Evolutionary conservation across 53 echinoderm and acorn worm species (phyloP).

Genomic region (Holothuria scabra): DNA sequence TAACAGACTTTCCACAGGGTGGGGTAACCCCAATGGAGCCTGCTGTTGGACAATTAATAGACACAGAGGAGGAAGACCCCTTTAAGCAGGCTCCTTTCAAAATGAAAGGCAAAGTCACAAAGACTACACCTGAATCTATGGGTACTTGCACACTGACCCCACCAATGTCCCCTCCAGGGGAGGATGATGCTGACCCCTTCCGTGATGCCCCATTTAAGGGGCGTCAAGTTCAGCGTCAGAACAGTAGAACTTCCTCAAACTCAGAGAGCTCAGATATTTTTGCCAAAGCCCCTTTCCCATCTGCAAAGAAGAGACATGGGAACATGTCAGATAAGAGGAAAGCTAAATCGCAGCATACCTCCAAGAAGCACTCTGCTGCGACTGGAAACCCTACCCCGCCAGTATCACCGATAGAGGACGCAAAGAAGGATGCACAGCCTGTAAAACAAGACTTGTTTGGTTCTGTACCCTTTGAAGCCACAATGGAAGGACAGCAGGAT

Average conservation of each 20-base stretch:
- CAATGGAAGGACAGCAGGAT: constrained; percentile 41
- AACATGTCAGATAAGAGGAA: constrained; percentile 69
- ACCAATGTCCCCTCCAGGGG: constrained; percentile 92
- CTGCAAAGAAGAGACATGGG: constrained; percentile 83
- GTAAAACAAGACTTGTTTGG: constrained; percentile 87
- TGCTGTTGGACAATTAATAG: constrained; percentile 82
- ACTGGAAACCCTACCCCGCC: constrained; percentile 95
- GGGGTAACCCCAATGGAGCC: constrained; percentile 49
- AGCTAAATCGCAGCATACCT: constrained; percentile 88
- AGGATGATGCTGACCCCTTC: constrained; percentile 80
- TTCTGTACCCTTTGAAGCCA: constrained; percentile 87
- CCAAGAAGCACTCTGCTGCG: constrained; percentile 76
- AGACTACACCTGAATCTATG: constrained; percentile 70
- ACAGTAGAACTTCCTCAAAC: constrained; percentile 84
- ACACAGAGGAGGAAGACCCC: constrained; percentile 84
- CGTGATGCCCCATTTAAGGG: constrained; percentile 79
- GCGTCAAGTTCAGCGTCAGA: constrained; percentile 73
- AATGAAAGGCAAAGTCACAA: constrained; percentile 49
- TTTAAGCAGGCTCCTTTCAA: constrained; percentile 88
- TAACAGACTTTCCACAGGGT: constrained; percentile 70
- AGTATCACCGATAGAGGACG: constrained; percentile 87
- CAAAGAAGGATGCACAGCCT: constrained; percentile 52
- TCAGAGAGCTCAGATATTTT: constrained; percentile 94
- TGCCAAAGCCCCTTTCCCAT: constrained; percentile 90
- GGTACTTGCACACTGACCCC: constrained; percentile 91